Evolutionary conservation across 2,113 vertebrate species (phyloP).

Genomic region (Arenaria interpres): DNA sequence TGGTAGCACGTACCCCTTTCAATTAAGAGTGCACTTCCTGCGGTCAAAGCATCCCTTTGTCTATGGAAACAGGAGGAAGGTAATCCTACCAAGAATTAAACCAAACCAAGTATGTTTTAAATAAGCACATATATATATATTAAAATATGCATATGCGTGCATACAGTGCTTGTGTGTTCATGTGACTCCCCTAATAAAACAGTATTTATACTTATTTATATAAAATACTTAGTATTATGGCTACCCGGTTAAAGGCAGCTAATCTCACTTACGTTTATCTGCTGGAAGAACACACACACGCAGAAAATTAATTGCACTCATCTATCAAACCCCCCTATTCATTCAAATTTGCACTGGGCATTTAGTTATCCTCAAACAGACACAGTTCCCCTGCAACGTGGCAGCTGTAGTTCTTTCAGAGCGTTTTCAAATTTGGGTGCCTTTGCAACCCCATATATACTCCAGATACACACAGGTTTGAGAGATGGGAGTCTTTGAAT

Average conservation of each 20-base stretch:
- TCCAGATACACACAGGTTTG: not conserved
- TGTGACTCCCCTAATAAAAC: not conserved
- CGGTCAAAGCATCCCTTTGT: not conserved
- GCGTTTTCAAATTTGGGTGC: not conserved
- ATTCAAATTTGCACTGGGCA: not conserved
- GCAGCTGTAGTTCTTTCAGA: not conserved
- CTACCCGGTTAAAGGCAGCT: not conserved
- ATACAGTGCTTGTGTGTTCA: not conserved
- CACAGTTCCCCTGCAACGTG: not conserved
- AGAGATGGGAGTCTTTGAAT: not conserved
- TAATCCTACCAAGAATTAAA: not conserved
- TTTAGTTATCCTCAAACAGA: not conserved
- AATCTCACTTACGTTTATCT: not conserved
- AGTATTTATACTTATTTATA: not conserved
- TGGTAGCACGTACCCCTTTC: not conserved
- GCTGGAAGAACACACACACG: not conserved
- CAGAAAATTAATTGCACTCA: not conserved
- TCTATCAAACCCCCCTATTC: not conserved
- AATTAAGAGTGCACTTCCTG: not conserved
- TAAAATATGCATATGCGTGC: not conserved
- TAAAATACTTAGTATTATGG: not conserved
- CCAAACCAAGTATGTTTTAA: not conserved
- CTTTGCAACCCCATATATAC: not conserved
- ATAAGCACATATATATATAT: not conserved
- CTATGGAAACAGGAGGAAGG: not conserved